These are phyloP conservation scores for Phaenicophaeus curvirostris DNA, from an alignment of 2,797 vertebrate species.

Conservation along the genomic window DNA sequence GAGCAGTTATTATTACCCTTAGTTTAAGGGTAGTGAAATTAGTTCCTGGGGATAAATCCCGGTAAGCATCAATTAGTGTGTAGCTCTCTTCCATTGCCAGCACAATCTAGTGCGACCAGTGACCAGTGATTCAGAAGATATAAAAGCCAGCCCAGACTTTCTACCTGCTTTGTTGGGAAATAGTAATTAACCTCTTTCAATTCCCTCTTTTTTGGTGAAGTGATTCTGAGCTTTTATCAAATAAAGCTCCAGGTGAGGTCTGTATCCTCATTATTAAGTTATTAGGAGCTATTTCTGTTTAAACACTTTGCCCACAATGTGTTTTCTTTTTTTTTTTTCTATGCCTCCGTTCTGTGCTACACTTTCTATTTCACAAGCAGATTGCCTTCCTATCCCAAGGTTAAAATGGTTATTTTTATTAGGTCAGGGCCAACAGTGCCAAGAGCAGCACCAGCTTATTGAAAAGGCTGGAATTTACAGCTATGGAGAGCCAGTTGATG, in stretches of 20 bases:
- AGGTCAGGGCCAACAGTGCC: neutral
- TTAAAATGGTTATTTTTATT: neutral
- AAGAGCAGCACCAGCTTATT: neutral
- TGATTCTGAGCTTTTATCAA: neutral
- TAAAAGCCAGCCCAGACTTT: neutral
- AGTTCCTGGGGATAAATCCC: constrained; percentile 9
- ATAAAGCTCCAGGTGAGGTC: neutral
- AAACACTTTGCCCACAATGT: neutral
- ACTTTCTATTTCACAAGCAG: neutral
- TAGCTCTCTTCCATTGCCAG: neutral
- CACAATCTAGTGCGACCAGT: neutral
- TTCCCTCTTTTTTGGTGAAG: neutral
- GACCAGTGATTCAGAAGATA: neutral
- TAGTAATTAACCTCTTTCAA: neutral
- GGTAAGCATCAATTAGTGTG: neutral
- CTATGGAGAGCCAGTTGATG: neutral
- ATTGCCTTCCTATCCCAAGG: neutral
- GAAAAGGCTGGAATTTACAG: neutral
- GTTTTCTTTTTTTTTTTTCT: neutral
- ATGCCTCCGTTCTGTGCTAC: rapidly evolving
- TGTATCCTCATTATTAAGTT: neutral
- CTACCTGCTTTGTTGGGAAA: neutral
- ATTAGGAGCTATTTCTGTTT: neutral
- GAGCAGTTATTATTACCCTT: constrained; percentile 5
- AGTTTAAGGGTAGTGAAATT: constrained; percentile 25